Evolutionary conservation across 1,140 invertebrate genomes (phyloP).

Genomic region (Trigoniulus corallinus): DNA sequence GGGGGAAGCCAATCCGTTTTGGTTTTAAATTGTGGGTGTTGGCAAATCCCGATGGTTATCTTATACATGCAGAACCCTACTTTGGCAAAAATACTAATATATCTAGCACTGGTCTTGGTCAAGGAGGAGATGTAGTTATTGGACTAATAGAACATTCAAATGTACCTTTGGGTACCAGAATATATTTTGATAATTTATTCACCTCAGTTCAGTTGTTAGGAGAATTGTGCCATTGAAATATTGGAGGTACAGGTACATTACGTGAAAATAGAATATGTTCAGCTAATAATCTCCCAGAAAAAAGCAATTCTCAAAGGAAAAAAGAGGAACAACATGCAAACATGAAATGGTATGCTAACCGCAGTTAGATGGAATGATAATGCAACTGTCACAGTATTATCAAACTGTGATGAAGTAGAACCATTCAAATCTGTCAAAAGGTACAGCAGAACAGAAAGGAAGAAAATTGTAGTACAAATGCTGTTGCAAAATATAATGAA

Average conservation of each 20-base stretch:
- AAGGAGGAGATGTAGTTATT: neutral
- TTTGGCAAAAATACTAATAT: neutral
- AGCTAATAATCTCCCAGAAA: neutral
- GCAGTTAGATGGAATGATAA: neutral
- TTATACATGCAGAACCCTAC: slow-evolving; percentile 6
- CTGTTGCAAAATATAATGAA: neutral
- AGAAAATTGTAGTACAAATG: neutral
- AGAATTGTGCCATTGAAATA: neutral
- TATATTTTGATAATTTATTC: neutral
- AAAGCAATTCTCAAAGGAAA: neutral
- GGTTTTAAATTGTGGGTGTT: slow-evolving; percentile 13
- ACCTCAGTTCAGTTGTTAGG: neutral
- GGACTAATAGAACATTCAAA: neutral
- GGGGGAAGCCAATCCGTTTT: slow-evolving; percentile 16
- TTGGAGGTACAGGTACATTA: neutral
- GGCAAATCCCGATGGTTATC: neutral
- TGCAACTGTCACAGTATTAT: neutral
- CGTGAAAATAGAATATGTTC: neutral
- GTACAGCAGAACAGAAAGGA: neutral
- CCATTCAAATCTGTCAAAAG: neutral
- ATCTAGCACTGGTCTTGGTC: neutral
- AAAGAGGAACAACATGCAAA: neutral
- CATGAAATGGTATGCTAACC: neutral
- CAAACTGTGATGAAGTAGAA: neutral
- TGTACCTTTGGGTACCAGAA: neutral